phyloP scores from a whole-genome alignment of 2,113 vertebrate species.

The Melanostigma gelatinosum region DNA sequence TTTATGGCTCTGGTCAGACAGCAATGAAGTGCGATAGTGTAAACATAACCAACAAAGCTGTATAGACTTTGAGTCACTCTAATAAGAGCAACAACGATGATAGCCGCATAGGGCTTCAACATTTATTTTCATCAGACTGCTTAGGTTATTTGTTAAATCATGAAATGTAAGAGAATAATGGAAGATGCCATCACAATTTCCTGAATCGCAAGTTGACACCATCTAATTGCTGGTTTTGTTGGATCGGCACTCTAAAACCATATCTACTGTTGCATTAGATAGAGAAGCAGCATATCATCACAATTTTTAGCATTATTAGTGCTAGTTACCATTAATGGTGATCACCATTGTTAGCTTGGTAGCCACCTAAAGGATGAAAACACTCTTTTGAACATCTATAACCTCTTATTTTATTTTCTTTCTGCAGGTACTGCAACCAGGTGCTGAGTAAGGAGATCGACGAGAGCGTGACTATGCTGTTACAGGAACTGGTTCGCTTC shows the following conservation, averaged over 20 bases:
- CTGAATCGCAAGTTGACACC: not conserved
- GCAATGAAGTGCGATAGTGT: not conserved
- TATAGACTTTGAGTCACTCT: not conserved
- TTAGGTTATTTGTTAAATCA: not conserved
- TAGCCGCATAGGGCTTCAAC: not conserved
- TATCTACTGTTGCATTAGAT: not conserved
- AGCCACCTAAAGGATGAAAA: not conserved
- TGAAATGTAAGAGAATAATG: not conserved
- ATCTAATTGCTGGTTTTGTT: not conserved
- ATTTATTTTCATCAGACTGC: not conserved
- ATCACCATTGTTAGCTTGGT: not conserved
- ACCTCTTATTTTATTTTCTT: not conserved
- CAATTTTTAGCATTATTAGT: not conserved
- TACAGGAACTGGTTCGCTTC: conserved; percentile 98
- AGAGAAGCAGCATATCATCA: not conserved
- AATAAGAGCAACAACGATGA: not conserved
- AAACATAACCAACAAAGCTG: not conserved
- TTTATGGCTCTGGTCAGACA: not conserved
- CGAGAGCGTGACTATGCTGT: conserved; percentile 93
- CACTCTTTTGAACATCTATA: conserved; percentile 2
- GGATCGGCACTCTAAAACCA: not conserved
- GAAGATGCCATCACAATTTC: not conserved
- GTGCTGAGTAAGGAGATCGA: conserved; percentile 99
- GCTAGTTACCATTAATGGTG: not conserved
- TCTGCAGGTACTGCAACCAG: conserved; percentile 95